Percentiles rank a stretch among this genome's conserved stretches.
Evolutionary conservation across 1,140 invertebrate species (phyloP).

Genomic region (Drosophila oshimai): DNA sequence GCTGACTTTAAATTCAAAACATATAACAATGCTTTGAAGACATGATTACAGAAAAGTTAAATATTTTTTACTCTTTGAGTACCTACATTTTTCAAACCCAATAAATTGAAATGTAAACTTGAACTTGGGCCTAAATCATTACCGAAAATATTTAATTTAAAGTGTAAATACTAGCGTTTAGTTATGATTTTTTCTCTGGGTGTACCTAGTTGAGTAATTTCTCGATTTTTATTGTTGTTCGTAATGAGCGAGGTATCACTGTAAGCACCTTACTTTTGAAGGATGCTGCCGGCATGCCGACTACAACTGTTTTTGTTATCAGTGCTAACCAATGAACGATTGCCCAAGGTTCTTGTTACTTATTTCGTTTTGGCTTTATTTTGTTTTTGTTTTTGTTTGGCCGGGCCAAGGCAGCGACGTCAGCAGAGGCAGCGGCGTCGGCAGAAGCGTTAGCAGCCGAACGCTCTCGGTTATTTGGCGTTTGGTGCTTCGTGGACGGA

Average conservation of each 20-base stretch:
- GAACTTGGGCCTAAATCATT: too few relatives aligned
- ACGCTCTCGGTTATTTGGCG: constrained; percentile 15
- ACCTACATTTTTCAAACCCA: too few relatives aligned
- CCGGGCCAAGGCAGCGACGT: constrained; percentile 24
- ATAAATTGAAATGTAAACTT: too few relatives aligned
- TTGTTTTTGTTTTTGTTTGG: constrained; percentile 19
- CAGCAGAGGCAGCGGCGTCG: background rate
- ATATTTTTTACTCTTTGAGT: too few relatives aligned
- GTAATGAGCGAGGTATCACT: background rate
- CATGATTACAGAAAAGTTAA: too few relatives aligned
- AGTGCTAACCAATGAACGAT: constrained; percentile 46
- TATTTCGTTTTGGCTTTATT: constrained; percentile 14
- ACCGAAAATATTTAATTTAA: too few relatives aligned
- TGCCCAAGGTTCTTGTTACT: constrained; percentile 37
- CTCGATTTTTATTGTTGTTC: background rate
- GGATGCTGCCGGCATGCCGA: constrained; percentile 32
- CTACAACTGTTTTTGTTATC: constrained; percentile 41
- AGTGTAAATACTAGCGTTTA: too few relatives aligned
- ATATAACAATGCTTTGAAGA: too few relatives aligned
- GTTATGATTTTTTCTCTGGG: too few relatives aligned
- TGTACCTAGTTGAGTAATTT: too few relatives aligned
- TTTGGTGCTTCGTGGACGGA: constrained; percentile 11
- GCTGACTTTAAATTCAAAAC: too few relatives aligned
- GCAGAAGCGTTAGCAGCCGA: background rate
- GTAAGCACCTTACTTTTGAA: background rate